These are phyloP conservation scores for Drosophila mauritiana DNA, from an alignment of 1,140 invertebrate species.

Conservation along the genomic window DNA sequence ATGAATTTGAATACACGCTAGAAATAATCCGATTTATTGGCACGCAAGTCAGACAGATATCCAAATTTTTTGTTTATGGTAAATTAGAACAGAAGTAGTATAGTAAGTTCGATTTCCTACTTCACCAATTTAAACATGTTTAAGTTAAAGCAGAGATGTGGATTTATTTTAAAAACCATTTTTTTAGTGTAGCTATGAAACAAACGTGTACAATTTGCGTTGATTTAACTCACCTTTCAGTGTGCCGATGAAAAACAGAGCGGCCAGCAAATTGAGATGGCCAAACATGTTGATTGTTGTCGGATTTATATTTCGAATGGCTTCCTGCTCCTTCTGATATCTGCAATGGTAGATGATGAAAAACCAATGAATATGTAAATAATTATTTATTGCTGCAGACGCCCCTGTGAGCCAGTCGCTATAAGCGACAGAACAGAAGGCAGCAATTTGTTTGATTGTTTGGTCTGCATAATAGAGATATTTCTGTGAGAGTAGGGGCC, in stretches of 20 bases:
- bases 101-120: no score
- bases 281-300: slow-evolving; percentile 61
- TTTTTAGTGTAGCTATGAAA: background rate
- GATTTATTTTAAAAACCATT: no score
- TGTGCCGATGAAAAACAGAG: slow-evolving; percentile 51
- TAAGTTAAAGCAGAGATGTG: no score
- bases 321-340: slow-evolving; percentile 2
- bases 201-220: slow-evolving; percentile 6
- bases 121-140: no score
- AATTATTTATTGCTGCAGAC: slow-evolving; percentile 29
- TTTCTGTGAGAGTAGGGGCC: slow-evolving; percentile 14
- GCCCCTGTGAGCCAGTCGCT: slow-evolving; percentile 25
- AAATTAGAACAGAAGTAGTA: no score
- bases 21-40: background rate
- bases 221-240: slow-evolving; percentile 66
- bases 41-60: background rate
- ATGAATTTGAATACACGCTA: background rate
- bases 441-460: slow-evolving; percentile 75
- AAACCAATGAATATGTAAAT: slow-evolving; percentile 36
- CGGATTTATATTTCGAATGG: slow-evolving; percentile 6
- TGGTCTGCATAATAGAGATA: slow-evolving; percentile 76
- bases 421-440: slow-evolving; percentile 36
- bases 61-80: no score
- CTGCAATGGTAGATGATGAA: slow-evolving; percentile 8
- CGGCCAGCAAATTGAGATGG: slow-evolving; percentile 46